Evolutionary conservation across 2,113 vertebrate genomes (phyloP).

Genomic region (Mus musculus): GRCm39 chr2:124254001-124254500

Average conservation of each 20-base stretch:
- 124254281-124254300: background rate
- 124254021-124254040: background rate
- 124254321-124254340: background rate
- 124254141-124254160: conserved; percentile 31
- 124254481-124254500: background rate
- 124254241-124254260: background rate
- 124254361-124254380: conserved; percentile 57
- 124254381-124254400: conserved; percentile 57
- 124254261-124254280: background rate
- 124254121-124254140: conserved; percentile 50
- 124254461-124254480: background rate
- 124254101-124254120: conserved; percentile 28
- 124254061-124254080: background rate
- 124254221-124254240: background rate
- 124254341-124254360: conserved; percentile 2
- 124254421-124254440: background rate
- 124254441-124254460: conserved; percentile 62
- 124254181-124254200: background rate
- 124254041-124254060: background rate
- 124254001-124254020: conserved; percentile 11
- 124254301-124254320: background rate
- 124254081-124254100: background rate
- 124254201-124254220: background rate
- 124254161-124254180: conserved; percentile 48
- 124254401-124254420: conserved; percentile 55